phyloP scores from a whole-genome alignment of 2,113 vertebrate genomes.

The Neolamprologus kungweensis region DNA sequence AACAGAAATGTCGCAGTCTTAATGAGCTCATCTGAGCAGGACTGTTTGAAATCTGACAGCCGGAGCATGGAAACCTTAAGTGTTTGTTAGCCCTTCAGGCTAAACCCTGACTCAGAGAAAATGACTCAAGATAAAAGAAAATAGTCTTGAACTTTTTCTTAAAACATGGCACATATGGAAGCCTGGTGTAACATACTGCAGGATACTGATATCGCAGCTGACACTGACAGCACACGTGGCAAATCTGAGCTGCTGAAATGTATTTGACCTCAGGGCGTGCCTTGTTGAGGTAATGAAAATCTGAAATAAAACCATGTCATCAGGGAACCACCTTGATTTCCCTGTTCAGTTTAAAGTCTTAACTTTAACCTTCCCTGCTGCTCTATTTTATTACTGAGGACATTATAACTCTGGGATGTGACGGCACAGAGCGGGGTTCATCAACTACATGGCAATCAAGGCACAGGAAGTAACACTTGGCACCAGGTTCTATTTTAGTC shows the following conservation, averaged over 20 bases:
- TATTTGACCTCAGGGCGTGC: conserved; percentile 32
- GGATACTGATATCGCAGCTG: background rate
- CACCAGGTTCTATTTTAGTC: background rate
- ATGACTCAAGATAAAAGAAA: background rate
- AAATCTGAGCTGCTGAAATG: conserved; percentile 19
- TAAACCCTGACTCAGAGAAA: background rate
- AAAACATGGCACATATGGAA: background rate
- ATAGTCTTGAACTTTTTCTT: background rate
- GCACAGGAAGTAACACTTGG: background rate
- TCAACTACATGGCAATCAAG: background rate
- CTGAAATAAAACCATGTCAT: conserved; percentile 46
- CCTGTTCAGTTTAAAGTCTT: conserved; percentile 43
- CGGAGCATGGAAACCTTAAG: background rate
- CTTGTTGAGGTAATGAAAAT: conserved; percentile 48
- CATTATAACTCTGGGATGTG: conserved; percentile 16
- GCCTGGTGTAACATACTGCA: background rate
- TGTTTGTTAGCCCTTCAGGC: background rate
- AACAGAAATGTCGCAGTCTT: background rate
- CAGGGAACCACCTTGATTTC: conserved; percentile 49
- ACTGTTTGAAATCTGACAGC: background rate
- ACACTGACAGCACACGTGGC: background rate
- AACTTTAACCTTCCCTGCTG: conserved; percentile 38
- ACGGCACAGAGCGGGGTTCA: conserved; percentile 16
- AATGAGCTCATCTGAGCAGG: background rate
- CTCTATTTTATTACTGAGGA: conserved; percentile 39